Evolutionary conservation across 2,113 vertebrate genomes (phyloP).

Genomic region (Passerina amoena): DNA sequence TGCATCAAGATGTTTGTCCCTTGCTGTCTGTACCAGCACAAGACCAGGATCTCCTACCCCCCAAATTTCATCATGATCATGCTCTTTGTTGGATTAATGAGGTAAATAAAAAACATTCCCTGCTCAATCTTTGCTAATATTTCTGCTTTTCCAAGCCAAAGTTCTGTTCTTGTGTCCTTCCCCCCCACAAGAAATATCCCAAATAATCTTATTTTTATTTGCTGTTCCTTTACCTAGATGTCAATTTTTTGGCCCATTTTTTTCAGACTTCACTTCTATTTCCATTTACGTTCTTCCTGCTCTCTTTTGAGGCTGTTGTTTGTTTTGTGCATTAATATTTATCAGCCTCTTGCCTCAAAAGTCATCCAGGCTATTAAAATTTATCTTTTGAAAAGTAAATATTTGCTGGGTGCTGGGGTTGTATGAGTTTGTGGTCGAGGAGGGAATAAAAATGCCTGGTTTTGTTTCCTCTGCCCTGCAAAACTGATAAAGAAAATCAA

Average conservation of each 20-base stretch:
- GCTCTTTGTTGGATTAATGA: constrained; percentile 95
- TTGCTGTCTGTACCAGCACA: constrained; percentile 92
- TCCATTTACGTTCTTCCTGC: background rate
- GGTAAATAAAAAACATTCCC: constrained; percentile 68
- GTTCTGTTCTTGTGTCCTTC: background rate
- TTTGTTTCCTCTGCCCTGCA: background rate
- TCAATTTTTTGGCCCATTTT: background rate
- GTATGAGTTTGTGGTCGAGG: background rate
- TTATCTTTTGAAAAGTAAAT: background rate
- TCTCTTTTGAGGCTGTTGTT: background rate
- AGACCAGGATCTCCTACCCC: constrained; percentile 85
- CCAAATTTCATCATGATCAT: constrained; percentile 95
- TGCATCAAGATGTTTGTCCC: constrained; percentile 90
- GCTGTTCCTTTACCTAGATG: background rate
- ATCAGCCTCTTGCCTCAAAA: background rate
- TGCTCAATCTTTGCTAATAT: background rate
- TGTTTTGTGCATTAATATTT: background rate
- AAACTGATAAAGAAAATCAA: background rate
- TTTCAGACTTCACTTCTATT: background rate
- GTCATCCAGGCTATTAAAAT: background rate
- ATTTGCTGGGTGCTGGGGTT: background rate
- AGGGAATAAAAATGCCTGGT: background rate
- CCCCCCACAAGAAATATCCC: background rate
- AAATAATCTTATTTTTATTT: background rate
- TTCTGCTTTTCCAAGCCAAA: background rate